Percentiles rank a stretch among this genome's conserved stretches.
These are phyloP conservation scores for Lipotes vexillifer DNA, from an alignment of 2,113 vertebrate genomes.

Conservation along the genomic window DNA sequence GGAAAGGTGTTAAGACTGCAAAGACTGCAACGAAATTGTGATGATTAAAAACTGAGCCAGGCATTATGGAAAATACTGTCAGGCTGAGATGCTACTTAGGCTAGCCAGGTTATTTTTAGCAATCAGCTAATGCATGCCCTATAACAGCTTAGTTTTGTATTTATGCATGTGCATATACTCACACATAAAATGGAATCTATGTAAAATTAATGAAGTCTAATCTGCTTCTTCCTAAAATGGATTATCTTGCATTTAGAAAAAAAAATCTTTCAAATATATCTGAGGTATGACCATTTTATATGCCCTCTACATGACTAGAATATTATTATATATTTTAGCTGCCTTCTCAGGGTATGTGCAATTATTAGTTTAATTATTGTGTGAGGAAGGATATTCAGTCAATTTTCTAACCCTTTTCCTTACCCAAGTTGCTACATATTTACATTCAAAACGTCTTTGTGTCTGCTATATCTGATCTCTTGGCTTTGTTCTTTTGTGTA, in stretches of 20 bases:
- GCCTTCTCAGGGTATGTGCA: neutral
- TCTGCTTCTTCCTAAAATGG: neutral
- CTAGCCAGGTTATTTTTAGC: neutral
- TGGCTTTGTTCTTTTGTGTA: slow-evolving; percentile 38
- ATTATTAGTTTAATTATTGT: slow-evolving; percentile 42
- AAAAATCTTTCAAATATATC: neutral
- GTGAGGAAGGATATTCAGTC: neutral
- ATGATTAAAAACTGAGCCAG: neutral
- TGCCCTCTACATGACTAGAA: neutral
- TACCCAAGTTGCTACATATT: neutral
- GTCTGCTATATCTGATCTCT: neutral
- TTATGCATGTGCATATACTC: neutral
- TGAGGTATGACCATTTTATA: neutral
- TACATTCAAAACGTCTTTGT: slow-evolving; percentile 17
- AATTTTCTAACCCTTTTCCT: neutral
- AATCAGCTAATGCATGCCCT: neutral
- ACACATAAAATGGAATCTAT: neutral
- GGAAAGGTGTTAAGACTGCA: neutral
- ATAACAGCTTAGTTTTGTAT: neutral
- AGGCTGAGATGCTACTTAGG: neutral
- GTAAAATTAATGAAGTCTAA: neutral
- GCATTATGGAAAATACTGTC: neutral
- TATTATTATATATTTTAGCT: neutral
- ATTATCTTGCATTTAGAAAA: slow-evolving; percentile 1
- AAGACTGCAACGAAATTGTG: neutral